Base-by-base conservation (phyloP, 2,113 vertebrate species). In the Indicator maculatus region DNA sequence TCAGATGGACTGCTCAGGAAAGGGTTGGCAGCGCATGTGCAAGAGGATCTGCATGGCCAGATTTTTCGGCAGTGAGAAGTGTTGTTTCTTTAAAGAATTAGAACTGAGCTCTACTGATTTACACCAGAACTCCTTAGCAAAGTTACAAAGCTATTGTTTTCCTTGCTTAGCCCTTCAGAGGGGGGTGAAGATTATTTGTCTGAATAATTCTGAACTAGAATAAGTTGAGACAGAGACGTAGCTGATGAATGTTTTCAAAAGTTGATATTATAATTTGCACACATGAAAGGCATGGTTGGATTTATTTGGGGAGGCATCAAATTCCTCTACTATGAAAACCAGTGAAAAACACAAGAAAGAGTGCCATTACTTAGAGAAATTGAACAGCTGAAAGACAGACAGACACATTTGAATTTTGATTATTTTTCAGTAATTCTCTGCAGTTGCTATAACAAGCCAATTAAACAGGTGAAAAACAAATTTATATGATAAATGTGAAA, bases 21-120 rank as follows among this genome's bases (percentile, higher is more conserved):
- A 73, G 7, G 11, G 8, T 38, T 0, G 0, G 55, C 27, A 76
- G 8, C 16, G 8, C 16, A 41, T 0, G 2, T 60, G n/a, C 16
- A 41, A 61, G n/a, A 67, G 61, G 36, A 81, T 70, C 73, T 58
- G 24, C 14, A 27, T 1, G 5, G 26, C 8, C 44, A 76, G 4
- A 36, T 12, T 36, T 50, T 44, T 8, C 7, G 41, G 23, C 8
- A 6, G 3, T 27, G 23, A 47, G 16, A 93, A 26, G 2, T 47
- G 21, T 7, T 65, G 31, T n/a, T 69, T 17, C 58, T 78, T 72
- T 74, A 38, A 80, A 56, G 8, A 11, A 60, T 15, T 67, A 66
- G 23, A 9, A 59, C 8, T 6, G 5, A 16, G 2, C 11, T 52
- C 44, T 70, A 12, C 44, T 67, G 38, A 78, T 67, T 81, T 64